Evolutionary conservation across 2,113 vertebrate genomes (phyloP), one percentile per base, ranked within the genome.

Genomic region (Zosterops pallidus): DNA sequence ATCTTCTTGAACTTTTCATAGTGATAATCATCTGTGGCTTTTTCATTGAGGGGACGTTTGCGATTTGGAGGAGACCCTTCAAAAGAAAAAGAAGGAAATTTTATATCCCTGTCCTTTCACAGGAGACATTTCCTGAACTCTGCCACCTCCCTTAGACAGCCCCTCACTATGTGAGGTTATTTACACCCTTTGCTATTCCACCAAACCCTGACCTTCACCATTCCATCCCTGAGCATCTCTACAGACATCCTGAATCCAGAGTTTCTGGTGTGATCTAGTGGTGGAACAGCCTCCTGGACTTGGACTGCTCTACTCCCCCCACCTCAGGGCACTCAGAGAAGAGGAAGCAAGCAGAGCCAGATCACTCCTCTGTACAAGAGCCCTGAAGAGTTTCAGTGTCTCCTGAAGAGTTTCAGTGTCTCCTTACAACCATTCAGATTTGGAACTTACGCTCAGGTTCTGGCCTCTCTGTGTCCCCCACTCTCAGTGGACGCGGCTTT

Each of bases 1-100:
- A 99, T 99, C 98, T 99, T 99, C 98, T 99, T 99, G 97, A 99
- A 99, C 93, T 99, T 99, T 97, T 99, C 99, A 23, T 99, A 99
- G 93, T 99, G 99, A 90, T 99, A 99, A 95, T 99, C 99, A 39
- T 99, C 99, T 0, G 99, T 99, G 62, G 99, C 99, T 93, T 99
- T 99, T 92, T 99, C 99, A 3, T 99, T 99, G 83, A 99, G 98
- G 2, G 99, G 99, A 14, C 99, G 98, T 92, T 99, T 99, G 86
- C 99, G 99, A 93, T 98, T 99, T 7, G 98, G 98, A 63, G 99
- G 99, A 75, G 99, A 98, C 14, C 98, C 97, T 98, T 97, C 53
- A 64, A 74, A 86, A 26, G 81, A 74, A 23, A 87, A 33, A 29
- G 62, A 46, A 31, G 24, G 52, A 26, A 69, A 14, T 68, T 55